These are phyloP conservation scores for Sclerodermus sp. DNA, from an alignment of 2,888 invertebrate genomes.

Conservation along the genomic window DNA sequence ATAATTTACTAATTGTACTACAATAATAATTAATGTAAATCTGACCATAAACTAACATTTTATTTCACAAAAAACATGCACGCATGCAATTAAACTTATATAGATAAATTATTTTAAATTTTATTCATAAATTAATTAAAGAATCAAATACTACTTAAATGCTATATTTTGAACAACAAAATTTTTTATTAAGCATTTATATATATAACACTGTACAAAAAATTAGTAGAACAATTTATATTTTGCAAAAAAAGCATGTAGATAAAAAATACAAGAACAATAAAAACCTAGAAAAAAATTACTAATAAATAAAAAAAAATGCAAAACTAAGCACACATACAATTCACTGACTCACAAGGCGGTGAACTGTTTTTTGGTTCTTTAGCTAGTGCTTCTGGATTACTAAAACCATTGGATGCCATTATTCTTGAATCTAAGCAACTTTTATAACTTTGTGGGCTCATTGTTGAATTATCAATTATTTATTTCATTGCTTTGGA, in stretches of 20 bases:
- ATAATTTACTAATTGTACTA: not conserved
- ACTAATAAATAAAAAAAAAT: conserved; percentile 30
- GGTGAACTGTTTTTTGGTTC: conserved; percentile 50
- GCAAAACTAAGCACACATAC: conserved; percentile 56
- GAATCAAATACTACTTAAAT: no score
- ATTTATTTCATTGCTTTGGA: conserved; percentile 16
- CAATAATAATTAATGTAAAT: not conserved
- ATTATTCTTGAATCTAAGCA: conserved; percentile 52
- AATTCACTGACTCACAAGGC: conserved; percentile 56
- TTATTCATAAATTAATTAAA: no score
- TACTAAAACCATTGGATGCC: conserved; percentile 51
- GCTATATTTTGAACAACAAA: not conserved
- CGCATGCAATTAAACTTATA: no score
- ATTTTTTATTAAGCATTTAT: not conserved
- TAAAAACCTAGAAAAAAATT: conserved; percentile 7
- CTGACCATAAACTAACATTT: no score
- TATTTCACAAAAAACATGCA: no score
- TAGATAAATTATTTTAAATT: no score
- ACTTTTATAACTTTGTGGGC: conserved; percentile 61
- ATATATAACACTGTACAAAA: not conserved
- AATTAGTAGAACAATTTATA: not conserved
- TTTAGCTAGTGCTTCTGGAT: conserved; percentile 32
- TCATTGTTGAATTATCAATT: conserved; percentile 53
- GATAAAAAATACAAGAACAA: not conserved
- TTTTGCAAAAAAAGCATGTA: not conserved